Base-by-base conservation (phyloP, 2,888 invertebrate species). In the Sturmia bella region DNA sequence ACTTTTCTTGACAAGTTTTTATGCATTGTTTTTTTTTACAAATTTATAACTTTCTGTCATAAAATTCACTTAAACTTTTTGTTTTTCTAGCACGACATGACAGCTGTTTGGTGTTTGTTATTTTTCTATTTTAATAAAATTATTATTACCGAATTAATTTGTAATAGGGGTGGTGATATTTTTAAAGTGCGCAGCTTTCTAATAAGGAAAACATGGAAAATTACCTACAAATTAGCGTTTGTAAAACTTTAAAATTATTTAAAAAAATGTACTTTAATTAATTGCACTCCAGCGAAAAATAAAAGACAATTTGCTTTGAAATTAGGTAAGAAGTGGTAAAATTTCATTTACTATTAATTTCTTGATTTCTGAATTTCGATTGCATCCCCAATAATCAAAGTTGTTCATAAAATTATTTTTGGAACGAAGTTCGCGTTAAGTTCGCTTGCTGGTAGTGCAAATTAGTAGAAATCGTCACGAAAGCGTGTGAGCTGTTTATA, bases 71-170 rank as follows among this genome's bases (percentile, higher is more conserved):
- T 41, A 27, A 39, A 56, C 17, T 48, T 52, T 43, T 50, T 37
- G 19, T 45, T 15, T 56, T 52, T 12, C 0, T 48, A 4, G 4
- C 39, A 75, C 50, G 41, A 50, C 27, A 21, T 66, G 75, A 75
- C 75, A 75, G 56, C 66, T 66, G 66, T 66, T 64, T 66, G 64
- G 56, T 59, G 41, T 75, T 52, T 52, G 32, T 41, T 52, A 2
- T 57, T 59, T 48, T 39, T 32, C 12, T 41, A 4, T 45, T 57
- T 56, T 15, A 37, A 56, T 32, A 13, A 19, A 50, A 50, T 21
- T 43, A 27, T 43, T 64, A n/a, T 64, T 21, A n/a, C 4, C 4
- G 19, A 61, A 52, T 17, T 52, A 41, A 21, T 48, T 57, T 9
- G 24, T 21, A 6, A 12, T 41, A 13, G 15, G 27, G 5, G 15